Conservation (phyloP, 2,888 invertebrate genomes). For the Apodemia duryi region DNA sequence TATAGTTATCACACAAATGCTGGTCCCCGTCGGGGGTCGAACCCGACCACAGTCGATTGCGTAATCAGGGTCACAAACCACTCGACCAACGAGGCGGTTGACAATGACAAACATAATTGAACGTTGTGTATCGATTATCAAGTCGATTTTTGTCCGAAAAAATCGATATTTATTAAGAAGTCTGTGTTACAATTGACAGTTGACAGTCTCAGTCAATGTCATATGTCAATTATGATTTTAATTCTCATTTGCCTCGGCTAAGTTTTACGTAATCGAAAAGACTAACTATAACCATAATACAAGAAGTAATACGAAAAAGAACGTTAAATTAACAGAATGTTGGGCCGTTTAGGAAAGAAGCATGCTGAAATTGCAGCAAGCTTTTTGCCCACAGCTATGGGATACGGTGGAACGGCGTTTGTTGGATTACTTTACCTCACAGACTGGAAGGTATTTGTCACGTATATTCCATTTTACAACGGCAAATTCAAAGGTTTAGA, state of each 20-base stretch:
- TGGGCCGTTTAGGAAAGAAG: conserved; percentile 79
- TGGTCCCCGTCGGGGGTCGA: no score
- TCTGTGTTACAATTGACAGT: no score
- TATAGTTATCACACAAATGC: no score
- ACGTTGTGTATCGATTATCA: no score
- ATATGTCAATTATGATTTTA: background rate
- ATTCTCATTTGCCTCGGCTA: background rate
- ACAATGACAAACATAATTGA: no score
- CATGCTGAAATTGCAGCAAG: conserved; percentile 77
- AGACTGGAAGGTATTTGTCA: conserved; percentile 87
- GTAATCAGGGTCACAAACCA: no score
- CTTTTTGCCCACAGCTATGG: conserved; percentile 77
- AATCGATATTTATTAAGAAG: no score
- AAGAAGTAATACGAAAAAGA: background rate
- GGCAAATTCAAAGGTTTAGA: conserved; percentile 82
- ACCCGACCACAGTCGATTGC: no score
- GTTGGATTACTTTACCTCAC: conserved; percentile 83
- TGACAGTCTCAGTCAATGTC: background rate
- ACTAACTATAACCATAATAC: background rate
- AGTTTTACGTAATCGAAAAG: conserved; percentile 2
- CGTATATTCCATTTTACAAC: conserved; percentile 87
- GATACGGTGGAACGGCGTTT: conserved; percentile 83
- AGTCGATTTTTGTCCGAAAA: no score
- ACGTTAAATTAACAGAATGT: conserved; percentile 41
- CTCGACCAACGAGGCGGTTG: no score